Percentiles rank a stretch among this genome's conserved stretches.
Conservation (phyloP, 2,888 invertebrate genomes). For the Ypsolopha sequella region DNA sequence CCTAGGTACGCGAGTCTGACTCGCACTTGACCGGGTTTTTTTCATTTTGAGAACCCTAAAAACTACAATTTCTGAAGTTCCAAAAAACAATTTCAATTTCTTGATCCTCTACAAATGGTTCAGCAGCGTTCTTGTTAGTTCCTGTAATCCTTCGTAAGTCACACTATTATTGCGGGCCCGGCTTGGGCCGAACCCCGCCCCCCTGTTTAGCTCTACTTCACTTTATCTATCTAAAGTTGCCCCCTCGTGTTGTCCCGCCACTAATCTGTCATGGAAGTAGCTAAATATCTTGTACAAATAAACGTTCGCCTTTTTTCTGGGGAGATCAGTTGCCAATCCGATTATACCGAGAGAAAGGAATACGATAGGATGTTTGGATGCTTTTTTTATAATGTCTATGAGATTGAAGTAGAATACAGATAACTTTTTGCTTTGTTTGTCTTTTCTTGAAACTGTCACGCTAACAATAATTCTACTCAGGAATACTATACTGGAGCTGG, state of each 20-base stretch:
- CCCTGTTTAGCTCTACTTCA: conserved; percentile 45
- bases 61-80: background rate
- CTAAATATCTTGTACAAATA: conserved; percentile 71
- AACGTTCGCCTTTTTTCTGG: conserved; percentile 59
- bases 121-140: conserved; percentile 8
- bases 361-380: background rate
- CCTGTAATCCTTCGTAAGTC: conserved; percentile 48
- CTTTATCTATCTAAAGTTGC: conserved; percentile 43
- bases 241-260: conserved; percentile 48
- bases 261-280: conserved; percentile 66
- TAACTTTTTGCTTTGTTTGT: too few species aligned
- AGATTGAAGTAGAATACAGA: background rate
- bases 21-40: too few species aligned
- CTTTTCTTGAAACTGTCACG: too few species aligned
- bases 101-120: background rate
- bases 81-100: conserved; percentile 1
- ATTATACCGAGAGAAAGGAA: conserved; percentile 27
- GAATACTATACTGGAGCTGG: too few species aligned
- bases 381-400: background rate
- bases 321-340: conserved; percentile 53
- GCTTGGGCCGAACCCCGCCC: conserved; percentile 44
- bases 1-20: too few species aligned
- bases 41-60: too few species aligned
- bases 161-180: conserved; percentile 42
- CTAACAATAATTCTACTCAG: too few species aligned